A percentile compares a stretch with the other conserved stretches of the same genome.
These are phyloP conservation scores for Botia almorhae DNA, from an alignment of 2,797 vertebrate species.

Conservation along the genomic window DNA sequence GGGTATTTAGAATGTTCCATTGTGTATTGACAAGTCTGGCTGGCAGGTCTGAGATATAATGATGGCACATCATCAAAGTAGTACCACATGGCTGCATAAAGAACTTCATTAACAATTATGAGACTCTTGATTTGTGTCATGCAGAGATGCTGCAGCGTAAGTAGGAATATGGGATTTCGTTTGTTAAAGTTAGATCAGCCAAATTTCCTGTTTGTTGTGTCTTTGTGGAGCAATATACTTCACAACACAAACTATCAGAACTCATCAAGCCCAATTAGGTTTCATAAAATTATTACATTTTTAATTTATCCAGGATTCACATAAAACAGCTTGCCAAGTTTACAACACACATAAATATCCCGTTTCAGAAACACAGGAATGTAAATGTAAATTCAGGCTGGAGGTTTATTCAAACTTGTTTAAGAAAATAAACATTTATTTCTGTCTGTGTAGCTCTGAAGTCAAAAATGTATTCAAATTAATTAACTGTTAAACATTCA, in stretches of 20 bases:
- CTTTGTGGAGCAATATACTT: conserved; percentile 44
- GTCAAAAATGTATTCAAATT: not conserved
- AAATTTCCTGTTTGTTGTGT: conserved; percentile 45
- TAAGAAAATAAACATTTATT: not conserved
- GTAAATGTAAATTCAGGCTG: not conserved
- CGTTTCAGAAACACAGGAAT: conserved; percentile 24
- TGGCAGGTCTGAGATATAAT: conserved; percentile 30
- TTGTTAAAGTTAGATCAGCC: conserved; percentile 35
- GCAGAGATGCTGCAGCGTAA: conserved; percentile 25
- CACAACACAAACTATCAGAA: conserved; percentile 49
- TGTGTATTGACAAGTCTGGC: conserved; percentile 35
- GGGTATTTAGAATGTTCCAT: conserved; percentile 21
- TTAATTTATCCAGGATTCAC: conserved; percentile 42
- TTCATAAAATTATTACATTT: conserved; percentile 31
- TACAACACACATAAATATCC: conserved; percentile 36
- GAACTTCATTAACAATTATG: conserved; percentile 46
- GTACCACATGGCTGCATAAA: conserved; percentile 38
- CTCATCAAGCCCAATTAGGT: conserved; percentile 54
- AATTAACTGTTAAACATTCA: not conserved
- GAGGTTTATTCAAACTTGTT: not conserved
- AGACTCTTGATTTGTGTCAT: conserved; percentile 35
- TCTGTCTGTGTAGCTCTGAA: not conserved
- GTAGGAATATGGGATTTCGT: conserved; percentile 40
- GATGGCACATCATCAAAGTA: conserved; percentile 40
- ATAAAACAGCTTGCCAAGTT: conserved; percentile 46